Evolutionary conservation across 2,797 vertebrate species (phyloP), one percentile per base, ranked within the genome.

Genomic region (Typhlichthys eigenmanni): DNA sequence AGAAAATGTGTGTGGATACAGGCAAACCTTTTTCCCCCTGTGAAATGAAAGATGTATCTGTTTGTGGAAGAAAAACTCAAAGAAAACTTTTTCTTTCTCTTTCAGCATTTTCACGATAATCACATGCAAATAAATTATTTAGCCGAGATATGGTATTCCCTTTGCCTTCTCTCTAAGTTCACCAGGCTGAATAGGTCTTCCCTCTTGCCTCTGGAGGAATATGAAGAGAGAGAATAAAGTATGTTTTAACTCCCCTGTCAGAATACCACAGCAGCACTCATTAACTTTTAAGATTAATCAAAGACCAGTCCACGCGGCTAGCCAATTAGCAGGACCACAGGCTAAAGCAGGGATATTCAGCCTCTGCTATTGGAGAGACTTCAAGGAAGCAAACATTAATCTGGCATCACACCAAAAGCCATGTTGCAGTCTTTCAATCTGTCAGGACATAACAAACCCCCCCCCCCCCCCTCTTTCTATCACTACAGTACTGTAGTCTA

Each of bases 41-140:
- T 89, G 79, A 80, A 88, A 87, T 84, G 88, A 76, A 89, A 89
- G 77, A 75, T 91, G 90, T 89, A 82, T 84, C 86, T 85, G 85
- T 87, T 86, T 89, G 88, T 86, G 85, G 79, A 80, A 79, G 74
- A 45, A 67, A 50, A 64, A 74, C 71, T 76, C 24, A 64, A 77
- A 78, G 75, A 81, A 89, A 85, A 82, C 82, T 74, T 82, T 74
- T 85, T 85, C 75, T 90, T 88, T 87, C 85, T 91, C 87, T 88
- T 89, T 91, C 85, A 84, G 85, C 90, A 91, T 90, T 91, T 91
- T 91, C 90, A 90, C 85, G 84, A 88, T 91, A 87, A 91, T 90
- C 87, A 91, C 89, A 90, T 91, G 90, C 89, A 90, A 91, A 91
- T 91, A 90, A 91, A 91, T 91, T 88, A 91, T 91, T 88, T 88